Conservation (phyloP, 2,797 vertebrate genomes). For the Xenopus petersii region DNA sequence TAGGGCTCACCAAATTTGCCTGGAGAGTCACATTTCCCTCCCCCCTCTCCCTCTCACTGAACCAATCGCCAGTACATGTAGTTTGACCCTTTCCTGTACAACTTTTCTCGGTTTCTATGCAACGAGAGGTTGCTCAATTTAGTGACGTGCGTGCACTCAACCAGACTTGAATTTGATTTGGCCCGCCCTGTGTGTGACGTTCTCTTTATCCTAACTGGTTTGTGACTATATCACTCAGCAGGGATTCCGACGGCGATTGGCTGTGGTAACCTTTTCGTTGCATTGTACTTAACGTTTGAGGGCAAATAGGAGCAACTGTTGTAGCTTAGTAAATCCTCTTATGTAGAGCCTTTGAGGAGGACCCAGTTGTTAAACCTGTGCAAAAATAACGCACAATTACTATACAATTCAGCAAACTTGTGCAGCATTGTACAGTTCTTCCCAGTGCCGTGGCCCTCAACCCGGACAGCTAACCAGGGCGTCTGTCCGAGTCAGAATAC, state of each 20-base stretch:
- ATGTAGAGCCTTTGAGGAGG: neutral
- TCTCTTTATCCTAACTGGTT: neutral
- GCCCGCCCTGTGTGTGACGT: neutral
- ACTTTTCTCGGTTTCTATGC: slow-evolving; percentile 35
- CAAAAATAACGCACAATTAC: no score
- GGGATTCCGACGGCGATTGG: neutral
- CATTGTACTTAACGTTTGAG: neutral
- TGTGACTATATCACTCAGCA: neutral
- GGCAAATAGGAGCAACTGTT: neutral
- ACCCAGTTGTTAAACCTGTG: no score
- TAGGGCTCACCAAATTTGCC: no score
- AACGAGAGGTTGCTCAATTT: slow-evolving; percentile 20
- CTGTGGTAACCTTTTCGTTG: neutral
- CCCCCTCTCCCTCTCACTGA: no score
- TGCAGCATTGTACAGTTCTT: no score
- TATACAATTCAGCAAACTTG: no score
- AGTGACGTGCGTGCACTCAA: slow-evolving; percentile 37
- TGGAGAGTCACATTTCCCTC: no score
- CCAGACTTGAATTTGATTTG: neutral
- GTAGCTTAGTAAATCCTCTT: slow-evolving; percentile 32
- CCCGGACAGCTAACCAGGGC: no score
- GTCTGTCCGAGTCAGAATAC: no score
- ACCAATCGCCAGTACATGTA: neutral
- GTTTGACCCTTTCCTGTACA: slow-evolving; percentile 16
- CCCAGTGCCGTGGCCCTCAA: no score